Conservation (phyloP, 2,113 vertebrate genomes). For the Hippocampus guttulatus region DNA sequence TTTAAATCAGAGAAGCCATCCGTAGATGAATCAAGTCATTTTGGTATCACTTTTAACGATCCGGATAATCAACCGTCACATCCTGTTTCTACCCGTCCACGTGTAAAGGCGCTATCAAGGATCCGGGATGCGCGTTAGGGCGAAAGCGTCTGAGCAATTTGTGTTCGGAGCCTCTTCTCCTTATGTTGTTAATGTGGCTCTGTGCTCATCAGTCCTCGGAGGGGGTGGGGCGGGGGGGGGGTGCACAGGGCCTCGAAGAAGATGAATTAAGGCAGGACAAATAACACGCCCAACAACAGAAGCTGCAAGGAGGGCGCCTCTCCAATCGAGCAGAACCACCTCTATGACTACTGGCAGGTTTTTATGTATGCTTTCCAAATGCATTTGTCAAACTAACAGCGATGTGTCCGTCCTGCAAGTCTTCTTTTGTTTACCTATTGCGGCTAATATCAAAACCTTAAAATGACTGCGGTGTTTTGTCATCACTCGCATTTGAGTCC, state of each 20-base stretch:
- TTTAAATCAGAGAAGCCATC: slow-evolving; percentile 58
- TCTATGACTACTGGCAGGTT: slow-evolving; percentile 68
- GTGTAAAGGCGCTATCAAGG: slow-evolving; percentile 11
- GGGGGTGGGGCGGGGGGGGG: slow-evolving; percentile 43
- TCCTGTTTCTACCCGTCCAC: slow-evolving; percentile 37
- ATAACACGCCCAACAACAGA: slow-evolving; percentile 55
- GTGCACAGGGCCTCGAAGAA: slow-evolving; percentile 50
- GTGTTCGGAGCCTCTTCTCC: slow-evolving; percentile 18
- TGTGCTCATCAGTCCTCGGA: slow-evolving; percentile 27
- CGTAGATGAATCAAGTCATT: slow-evolving; percentile 44
- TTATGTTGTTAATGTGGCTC: slow-evolving; percentile 24
- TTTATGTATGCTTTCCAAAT: slow-evolving; percentile 62
- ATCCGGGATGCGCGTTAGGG: slow-evolving; percentile 26
- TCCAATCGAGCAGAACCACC: slow-evolving; percentile 65
- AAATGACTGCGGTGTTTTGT: background rate
- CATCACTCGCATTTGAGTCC: background rate
- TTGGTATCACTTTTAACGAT: slow-evolving; percentile 47
- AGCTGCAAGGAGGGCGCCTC: slow-evolving; percentile 49
- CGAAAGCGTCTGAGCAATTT: slow-evolving; percentile 9
- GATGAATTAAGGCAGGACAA: slow-evolving; percentile 70
- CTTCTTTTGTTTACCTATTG: slow-evolving; percentile 35
- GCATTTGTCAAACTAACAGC: slow-evolving; percentile 64
- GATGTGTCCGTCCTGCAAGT: slow-evolving; percentile 47
- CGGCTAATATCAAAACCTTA: slow-evolving; percentile 49
- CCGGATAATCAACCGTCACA: slow-evolving; percentile 40